Conservation (phyloP, 2,113 vertebrate species). For the Pipra filicauda region DNA sequence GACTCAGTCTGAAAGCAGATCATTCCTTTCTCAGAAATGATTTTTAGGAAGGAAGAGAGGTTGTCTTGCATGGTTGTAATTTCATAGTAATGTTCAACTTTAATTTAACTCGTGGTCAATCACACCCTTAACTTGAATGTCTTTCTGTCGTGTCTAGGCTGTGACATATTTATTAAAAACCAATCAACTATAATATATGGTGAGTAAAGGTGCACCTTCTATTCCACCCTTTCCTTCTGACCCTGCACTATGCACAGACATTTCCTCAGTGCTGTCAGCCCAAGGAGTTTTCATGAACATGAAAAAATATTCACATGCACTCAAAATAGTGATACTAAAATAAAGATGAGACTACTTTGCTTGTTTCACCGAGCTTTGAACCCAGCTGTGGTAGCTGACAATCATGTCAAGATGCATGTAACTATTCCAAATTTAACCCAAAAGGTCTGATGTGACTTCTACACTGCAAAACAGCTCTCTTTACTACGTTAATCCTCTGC, state of each 20-base stretch:
- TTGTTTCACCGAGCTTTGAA: background rate
- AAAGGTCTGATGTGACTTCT: background rate
- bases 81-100: background rate
- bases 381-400: background rate
- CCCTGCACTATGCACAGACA: background rate
- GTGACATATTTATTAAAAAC: background rate
- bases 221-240: background rate
- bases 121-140: background rate
- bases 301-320: background rate
- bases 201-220: background rate
- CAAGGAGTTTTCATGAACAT: background rate
- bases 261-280: background rate
- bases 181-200: background rate
- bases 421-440: background rate
- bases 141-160: background rate
- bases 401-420: background rate
- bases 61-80: fast-evolving
- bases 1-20: background rate
- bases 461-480: background rate
- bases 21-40: background rate
- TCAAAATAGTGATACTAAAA: background rate
- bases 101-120: background rate
- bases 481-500: background rate
- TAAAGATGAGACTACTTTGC: background rate
- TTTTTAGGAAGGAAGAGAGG: background rate